These are phyloP conservation scores for Drosophila lacteicornis DNA, from an alignment of 1,140 invertebrate species.

Conservation along the genomic window DNA sequence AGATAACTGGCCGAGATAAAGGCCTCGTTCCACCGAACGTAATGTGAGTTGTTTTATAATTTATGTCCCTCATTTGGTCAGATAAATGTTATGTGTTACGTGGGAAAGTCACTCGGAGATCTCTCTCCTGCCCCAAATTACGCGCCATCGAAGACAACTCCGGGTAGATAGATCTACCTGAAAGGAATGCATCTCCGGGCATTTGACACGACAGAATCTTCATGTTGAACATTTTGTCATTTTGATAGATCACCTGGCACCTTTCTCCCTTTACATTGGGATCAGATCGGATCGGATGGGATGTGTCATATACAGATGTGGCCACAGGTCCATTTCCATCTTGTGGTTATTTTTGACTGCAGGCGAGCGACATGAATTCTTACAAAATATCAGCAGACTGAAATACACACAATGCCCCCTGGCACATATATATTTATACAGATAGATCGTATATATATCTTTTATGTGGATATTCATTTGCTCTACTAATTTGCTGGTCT, in stretches of 20 bases:
- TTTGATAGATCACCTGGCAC: slow-evolving; percentile 65
- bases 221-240: slow-evolving; percentile 59
- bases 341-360: slow-evolving; percentile 74
- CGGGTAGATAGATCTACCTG: slow-evolving; percentile 21
- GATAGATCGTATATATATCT: slow-evolving; percentile 43
- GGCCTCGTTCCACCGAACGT: slow-evolving; percentile 27
- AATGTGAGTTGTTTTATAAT: slow-evolving; percentile 46
- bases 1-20: slow-evolving; percentile 31
- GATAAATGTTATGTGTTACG: slow-evolving; percentile 47
- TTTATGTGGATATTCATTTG: slow-evolving; percentile 65
- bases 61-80: slow-evolving; percentile 35
- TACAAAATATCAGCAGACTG: slow-evolving; percentile 68
- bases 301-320: slow-evolving; percentile 46
- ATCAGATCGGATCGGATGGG: slow-evolving; percentile 1
- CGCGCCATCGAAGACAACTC: slow-evolving; percentile 26
- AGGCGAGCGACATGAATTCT: slow-evolving; percentile 79
- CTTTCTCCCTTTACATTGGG: slow-evolving; percentile 39
- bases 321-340: slow-evolving; percentile 54
- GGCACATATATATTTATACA: slow-evolving; percentile 40
- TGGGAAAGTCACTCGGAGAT: slow-evolving; percentile 33
- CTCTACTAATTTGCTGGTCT: slow-evolving; percentile 71
- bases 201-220: slow-evolving; percentile 37
- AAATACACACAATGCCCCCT: slow-evolving; percentile 49
- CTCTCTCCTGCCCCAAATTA: slow-evolving; percentile 28
- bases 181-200: slow-evolving; percentile 36